A percentile compares a stretch with the other conserved stretches of the same genome.
phyloP scores from a whole-genome alignment of 2,888 invertebrate species.

The Odontomyia ornata region DNA sequence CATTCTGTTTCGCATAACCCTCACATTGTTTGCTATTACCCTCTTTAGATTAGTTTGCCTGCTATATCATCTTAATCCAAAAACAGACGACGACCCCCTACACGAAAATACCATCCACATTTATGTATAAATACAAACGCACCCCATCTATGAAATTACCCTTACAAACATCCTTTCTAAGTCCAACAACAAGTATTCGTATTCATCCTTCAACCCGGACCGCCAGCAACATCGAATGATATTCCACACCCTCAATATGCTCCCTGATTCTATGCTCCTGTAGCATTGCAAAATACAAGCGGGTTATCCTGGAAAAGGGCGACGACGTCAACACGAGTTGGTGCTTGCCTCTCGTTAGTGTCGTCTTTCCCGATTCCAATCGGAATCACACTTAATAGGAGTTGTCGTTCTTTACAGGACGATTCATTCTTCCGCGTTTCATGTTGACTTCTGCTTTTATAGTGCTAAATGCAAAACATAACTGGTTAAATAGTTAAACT shows the following conservation, averaged over 20 bases:
- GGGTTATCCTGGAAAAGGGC: background rate
- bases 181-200: background rate
- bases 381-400: background rate
- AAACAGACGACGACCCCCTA: background rate
- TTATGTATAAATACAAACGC: background rate
- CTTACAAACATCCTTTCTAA: background rate
- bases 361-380: conserved; percentile 14
- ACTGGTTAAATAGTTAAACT: too few relatives aligned
- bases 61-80: background rate
- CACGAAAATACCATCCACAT: background rate
- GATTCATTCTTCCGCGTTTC: background rate
- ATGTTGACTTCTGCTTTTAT: background rate
- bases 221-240: background rate
- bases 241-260: background rate
- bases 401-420: background rate
- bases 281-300: background rate
- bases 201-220: background rate
- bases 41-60: background rate
- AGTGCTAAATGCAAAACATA: background rate
- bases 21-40: too few relatives aligned
- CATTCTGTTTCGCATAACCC: too few relatives aligned
- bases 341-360: background rate
- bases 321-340: background rate
- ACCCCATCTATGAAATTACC: background rate
- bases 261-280: background rate